Evolutionary conservation across 2,888 invertebrate species (phyloP).

Genomic region (Ophion ventricosus): DNA sequence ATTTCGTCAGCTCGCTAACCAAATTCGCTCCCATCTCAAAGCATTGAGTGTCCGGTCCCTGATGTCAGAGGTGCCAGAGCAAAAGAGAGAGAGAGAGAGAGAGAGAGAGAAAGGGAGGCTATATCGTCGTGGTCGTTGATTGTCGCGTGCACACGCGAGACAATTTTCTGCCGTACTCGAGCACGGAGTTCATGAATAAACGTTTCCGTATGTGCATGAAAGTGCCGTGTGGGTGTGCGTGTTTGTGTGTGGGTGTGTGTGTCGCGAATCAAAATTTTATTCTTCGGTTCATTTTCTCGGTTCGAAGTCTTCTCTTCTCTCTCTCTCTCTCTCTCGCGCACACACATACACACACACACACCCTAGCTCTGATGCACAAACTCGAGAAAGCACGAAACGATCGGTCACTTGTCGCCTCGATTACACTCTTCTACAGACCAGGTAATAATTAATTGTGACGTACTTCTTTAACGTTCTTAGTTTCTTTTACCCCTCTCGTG

Average conservation of each 20-base stretch:
- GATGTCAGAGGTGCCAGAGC: too few species aligned
- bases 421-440: slow-evolving; percentile 54
- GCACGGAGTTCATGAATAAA: slow-evolving; percentile 28
- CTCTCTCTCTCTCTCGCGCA: slow-evolving; percentile 1
- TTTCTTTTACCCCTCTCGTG: not conserved
- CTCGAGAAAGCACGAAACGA: slow-evolving; percentile 54
- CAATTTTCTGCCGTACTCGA: slow-evolving; percentile 6
- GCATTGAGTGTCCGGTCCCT: too few species aligned
- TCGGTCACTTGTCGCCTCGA: slow-evolving; percentile 64
- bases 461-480: slow-evolving; percentile 8
- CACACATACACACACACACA: not conserved
- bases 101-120: not conserved
- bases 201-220: not conserved
- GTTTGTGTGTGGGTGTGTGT: not conserved
- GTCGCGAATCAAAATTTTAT: slow-evolving; percentile 19
- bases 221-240: too few species aligned
- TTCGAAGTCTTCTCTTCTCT: slow-evolving; percentile 1
- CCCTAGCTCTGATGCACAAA: not conserved
- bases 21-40: too few species aligned
- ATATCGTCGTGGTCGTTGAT: slow-evolving; percentile 35
- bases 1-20: too few species aligned
- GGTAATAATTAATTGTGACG: slow-evolving; percentile 59
- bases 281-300: not conserved
- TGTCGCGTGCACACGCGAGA: slow-evolving; percentile 69
- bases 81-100: not conserved